Conservation (phyloP, 1,140 invertebrate species). For the Mactra quadrangularis region DNA sequence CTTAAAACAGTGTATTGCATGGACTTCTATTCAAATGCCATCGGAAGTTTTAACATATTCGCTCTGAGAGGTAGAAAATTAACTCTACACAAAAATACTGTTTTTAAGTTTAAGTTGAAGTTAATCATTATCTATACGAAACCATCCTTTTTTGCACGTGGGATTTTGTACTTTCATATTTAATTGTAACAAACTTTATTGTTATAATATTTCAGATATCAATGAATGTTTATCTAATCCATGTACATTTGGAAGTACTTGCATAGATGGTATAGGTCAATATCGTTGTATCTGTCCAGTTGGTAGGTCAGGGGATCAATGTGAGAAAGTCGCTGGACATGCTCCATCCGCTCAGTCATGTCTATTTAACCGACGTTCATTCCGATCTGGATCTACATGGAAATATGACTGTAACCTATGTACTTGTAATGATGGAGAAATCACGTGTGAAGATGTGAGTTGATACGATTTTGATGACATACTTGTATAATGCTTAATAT, state of each 20-base stretch:
- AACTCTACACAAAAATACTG: too few species aligned
- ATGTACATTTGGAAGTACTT: conserved; percentile 81
- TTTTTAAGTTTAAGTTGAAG: too few species aligned
- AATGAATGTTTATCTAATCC: conserved; percentile 80
- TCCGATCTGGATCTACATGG: conserved; percentile 87
- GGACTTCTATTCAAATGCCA: too few species aligned
- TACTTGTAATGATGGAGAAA: conserved; percentile 89
- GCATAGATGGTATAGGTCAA: conserved; percentile 80
- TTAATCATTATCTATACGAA: too few species aligned
- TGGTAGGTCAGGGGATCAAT: conserved; percentile 89
- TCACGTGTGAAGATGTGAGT: conserved; percentile 90
- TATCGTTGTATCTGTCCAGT: conserved; percentile 83
- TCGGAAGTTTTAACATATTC: too few species aligned
- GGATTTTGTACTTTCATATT: too few species aligned
- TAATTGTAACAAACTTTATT: too few species aligned
- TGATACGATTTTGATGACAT: not conserved
- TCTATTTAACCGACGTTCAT: conserved; percentile 86
- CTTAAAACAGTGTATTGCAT: too few species aligned
- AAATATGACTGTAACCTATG: conserved; percentile 93
- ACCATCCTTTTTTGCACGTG: too few species aligned
- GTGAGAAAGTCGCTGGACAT: conserved; percentile 85
- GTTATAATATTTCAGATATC: conserved; percentile 72
- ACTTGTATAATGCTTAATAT: not conserved
- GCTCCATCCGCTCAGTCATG: conserved; percentile 82
- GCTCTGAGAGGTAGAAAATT: too few species aligned